Evolutionary conservation across 2,113 vertebrate genomes (phyloP), one percentile per base, ranked within the genome.

Genomic region (Ammodytes marinus): DNA sequence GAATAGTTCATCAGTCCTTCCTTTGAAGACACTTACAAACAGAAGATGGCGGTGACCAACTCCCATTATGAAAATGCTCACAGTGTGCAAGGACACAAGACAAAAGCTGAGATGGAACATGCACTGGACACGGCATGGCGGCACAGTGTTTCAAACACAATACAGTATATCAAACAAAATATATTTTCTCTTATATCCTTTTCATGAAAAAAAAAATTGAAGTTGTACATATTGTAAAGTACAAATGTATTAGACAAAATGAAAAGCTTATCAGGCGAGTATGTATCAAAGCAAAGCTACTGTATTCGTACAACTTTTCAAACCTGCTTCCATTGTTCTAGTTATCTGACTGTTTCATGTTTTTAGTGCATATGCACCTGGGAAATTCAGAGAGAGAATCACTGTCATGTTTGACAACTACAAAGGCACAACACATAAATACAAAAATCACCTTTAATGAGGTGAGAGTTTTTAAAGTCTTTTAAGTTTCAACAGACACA

Each of bases 381-480:
- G 66, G 50, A 37, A 76, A 82, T 40, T 74, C 19, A 64, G 52
- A 83, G 39, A 73, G 17, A 57, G n/a, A 82, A 45, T 57, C 79
- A 47, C 75, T 80, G 46, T 74, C 57, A 84, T 59, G 49, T 78
- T 73, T 71, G 72, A 50, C 45, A 75, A 88, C 46, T 80, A 81
- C 74, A 83, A 81, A 86, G 77, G 9, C 40, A 79, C 11, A 79
- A 64, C 37, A 58, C 45, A 80, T 77, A 74, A 1, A 63, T 27
- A 27, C 47, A 57, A 77, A 74, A 69, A 45, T 50, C 13, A 61
- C 35, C 55, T 89, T 50, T n/a, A 40, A 72, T 37, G 57, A 60
- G 45, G 53, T 84, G 37, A 64, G 6, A 68, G 50, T 54, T 19
- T 73, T 85, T 46, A 53, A 79, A 27, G 1, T 27, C 40, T 66